A percentile compares a stretch with the other conserved stretches of the same genome.
These are phyloP conservation scores for Siniperca scherzeri DNA, from an alignment of 2,797 vertebrate species.

Conservation along the genomic window DNA sequence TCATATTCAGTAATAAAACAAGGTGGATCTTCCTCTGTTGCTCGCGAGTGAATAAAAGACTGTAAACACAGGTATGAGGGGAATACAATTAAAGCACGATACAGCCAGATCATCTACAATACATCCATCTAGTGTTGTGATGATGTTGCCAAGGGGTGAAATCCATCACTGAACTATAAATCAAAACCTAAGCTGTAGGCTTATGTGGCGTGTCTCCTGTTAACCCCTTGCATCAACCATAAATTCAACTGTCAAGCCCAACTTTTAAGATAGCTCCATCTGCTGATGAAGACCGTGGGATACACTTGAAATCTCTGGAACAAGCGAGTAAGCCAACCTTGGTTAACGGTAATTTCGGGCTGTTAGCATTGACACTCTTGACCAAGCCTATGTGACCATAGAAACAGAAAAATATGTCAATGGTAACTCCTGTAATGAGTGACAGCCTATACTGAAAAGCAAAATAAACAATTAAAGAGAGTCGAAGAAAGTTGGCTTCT, in stretches of 20 bases:
- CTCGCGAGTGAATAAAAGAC: no score
- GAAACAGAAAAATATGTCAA: not conserved
- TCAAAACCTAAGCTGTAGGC: constrained; percentile 2
- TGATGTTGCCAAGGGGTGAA: not conserved
- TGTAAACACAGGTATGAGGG: not conserved
- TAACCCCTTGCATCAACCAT: not conserved
- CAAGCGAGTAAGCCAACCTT: not conserved
- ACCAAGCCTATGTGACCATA: not conserved
- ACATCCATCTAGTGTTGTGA: not conserved
- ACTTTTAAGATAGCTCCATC: not conserved
- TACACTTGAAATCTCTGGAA: not conserved
- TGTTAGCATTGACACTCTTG: not conserved
- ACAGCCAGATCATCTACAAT: not conserved
- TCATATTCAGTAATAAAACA: not conserved
- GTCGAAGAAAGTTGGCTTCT: not conserved
- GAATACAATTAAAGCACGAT: not conserved
- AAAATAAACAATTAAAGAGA: constrained; percentile 7
- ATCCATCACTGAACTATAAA: constrained; percentile 2
- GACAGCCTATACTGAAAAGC: not conserved
- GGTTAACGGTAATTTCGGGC: not conserved
- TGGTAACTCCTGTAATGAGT: no score
- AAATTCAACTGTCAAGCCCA: not conserved
- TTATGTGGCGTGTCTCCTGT: not conserved
- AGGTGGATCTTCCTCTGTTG: no score
- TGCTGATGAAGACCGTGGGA: not conserved